Base-by-base conservation (phyloP, 2,888 invertebrate genomes). In the Zaprionus lineosus region DNA sequence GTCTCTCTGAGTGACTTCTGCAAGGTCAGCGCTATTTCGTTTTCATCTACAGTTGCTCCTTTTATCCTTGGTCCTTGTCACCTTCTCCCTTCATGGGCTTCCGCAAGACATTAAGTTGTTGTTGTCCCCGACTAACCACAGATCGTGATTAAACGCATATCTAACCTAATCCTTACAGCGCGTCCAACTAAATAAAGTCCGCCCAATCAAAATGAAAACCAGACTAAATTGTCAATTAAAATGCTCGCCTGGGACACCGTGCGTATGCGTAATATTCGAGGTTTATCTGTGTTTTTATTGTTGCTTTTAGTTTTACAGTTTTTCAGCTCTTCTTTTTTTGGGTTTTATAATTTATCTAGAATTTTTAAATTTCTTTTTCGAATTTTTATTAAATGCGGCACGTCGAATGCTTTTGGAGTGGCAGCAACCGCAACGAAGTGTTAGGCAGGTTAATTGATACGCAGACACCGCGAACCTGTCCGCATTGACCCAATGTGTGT, bases 371-470 rank as follows among this genome's bases (percentile, higher is more conserved):
- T 16, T 29, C 37, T 19, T 31, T 33, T 51, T 31, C 15, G 3
- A 3, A 34, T 46, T 60, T 65, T 44, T 48, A 47, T 51, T 34
- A 50, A 64, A 58, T 44, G 33, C 5, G 9, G 39, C 39, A 11
- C 11, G 11, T 48, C 24, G 34, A 15, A 14, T 55, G 19, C 9
- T 40, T 41, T 46, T 40, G 15, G 48, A 31, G 31, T 7, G 37
- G 41, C 28, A 15, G 29, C 28, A 73, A 60, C 73, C 74, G 73
- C 77, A 84, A 66, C 73, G 79, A 69, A 76, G 81, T 70, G 74
- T 70, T 69, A 46, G 84, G 31, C 68, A 64, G 70, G 68, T 71
- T 82, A 83, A 82, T 82, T 83, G 85, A 73, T 75, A 78, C 75
- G 34, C 63, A 74, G 64, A 59, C 68, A 67, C 74, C 66, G 52